Evolutionary conservation across 2,888 invertebrate species (phyloP), one percentile per base, ranked within the genome.

Genomic region (Macaria notata): DNA sequence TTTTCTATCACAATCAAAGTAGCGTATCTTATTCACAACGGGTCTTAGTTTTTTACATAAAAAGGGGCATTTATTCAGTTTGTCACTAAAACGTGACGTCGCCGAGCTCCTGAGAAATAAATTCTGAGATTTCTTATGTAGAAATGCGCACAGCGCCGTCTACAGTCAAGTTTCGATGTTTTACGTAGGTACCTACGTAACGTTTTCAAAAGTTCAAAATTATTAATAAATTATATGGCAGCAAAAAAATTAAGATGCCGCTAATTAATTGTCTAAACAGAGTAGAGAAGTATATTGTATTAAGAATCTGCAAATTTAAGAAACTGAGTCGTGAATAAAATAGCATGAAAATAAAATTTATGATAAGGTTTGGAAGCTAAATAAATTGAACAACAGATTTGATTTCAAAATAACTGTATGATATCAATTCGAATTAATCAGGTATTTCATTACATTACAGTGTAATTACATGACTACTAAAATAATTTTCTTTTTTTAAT

Each of bases 111-210:
- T 64, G 50, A 61, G 19, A 62, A 58, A 59, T 57, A 55, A 49
- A 64, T 46, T 36, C 9, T 66, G 66, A 66, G 66, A 66, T 65
- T 66, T 65, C 66, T 61, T 66, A 62, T 47, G 36, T 62, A 66
- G 62, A 67, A 67, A 67, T 65, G 65, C 65, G 52, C n/a, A 42
- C 7, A 3, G 51, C 54, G 51, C 39, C 45, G 30, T 29, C 19
- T 19, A n/a, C n/a, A 50, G 56, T 54, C 59, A 59, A 41, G 36
- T 41, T 50, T 46, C 54, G 30, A 47, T 41, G 41, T 19, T n/a
- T n/a, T n/a, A n/a, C n/a, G n/a, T n/a, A 33, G 33, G 38, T 4
- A 9, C 19, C 8, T 8, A 4, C 5, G 4, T 31, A 44, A 39
- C 9, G 4, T 31, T 9, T 4, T 41, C n/a, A 31, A 51, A 45